Evolutionary conservation across 2,888 invertebrate genomes (phyloP).

Genomic region (Drosophila austrosaltans): DNA sequence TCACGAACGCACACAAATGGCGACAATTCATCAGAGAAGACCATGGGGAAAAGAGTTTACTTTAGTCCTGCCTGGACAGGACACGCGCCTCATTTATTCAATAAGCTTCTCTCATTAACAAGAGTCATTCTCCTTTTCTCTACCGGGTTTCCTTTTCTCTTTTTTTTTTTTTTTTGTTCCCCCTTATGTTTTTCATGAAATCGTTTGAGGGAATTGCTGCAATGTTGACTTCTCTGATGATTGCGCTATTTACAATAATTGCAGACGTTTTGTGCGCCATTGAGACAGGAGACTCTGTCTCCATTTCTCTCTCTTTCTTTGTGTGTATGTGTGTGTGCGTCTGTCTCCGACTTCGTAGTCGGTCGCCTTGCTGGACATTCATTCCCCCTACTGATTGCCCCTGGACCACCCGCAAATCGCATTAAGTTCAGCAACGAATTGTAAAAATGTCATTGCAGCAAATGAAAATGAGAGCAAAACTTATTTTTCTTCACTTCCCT

Average conservation of each 20-base stretch:
- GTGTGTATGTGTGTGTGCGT: too few species aligned
- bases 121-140: constrained; percentile 29
- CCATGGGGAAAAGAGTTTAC: background rate
- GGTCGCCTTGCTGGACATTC: background rate
- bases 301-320: constrained; percentile 8
- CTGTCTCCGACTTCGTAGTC: too few species aligned
- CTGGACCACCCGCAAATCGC: constrained; percentile 47
- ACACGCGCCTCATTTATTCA: constrained; percentile 48
- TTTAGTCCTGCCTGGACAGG: background rate
- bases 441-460: constrained; percentile 44
- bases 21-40: constrained; percentile 14
- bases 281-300: constrained; percentile 19
- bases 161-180: background rate
- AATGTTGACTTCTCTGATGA: constrained; percentile 54
- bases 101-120: constrained; percentile 53
- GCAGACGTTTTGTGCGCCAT: constrained; percentile 60
- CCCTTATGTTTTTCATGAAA: constrained; percentile 2
- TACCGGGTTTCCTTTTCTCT: background rate
- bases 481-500: constrained; percentile 17
- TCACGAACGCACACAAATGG: constrained; percentile 8
- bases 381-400: background rate
- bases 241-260: constrained; percentile 73
- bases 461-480: constrained; percentile 35
- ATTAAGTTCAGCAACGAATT: constrained; percentile 49
- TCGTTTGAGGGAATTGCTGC: constrained; percentile 25